Evolutionary conservation across 1,140 invertebrate species (phyloP), one percentile per base, ranked within the genome.

Genomic region (Hirudo medicinalis): DNA sequence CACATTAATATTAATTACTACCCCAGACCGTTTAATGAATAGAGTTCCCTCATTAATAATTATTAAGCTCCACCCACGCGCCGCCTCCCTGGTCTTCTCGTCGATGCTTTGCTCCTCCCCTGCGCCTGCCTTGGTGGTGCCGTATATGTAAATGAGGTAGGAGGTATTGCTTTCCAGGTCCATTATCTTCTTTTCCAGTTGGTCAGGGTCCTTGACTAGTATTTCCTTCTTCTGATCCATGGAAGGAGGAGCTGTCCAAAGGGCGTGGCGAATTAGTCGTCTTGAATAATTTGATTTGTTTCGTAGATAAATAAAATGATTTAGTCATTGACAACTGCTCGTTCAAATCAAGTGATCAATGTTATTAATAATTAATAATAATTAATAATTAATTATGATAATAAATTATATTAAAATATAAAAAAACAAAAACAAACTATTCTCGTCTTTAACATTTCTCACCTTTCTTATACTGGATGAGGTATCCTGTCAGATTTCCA

Each of bases 401-500:
- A 36, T 2, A 36, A 36, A 36, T 36, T 36, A 3, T 6, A 36
- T 36, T 36, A 36, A 36, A 36, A 2, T 3, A 36, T 3, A 36
- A 36, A 36, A 36, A 36, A 17, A 49, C 9, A 49, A 2, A 17
- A 49, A 2, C 9, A 49, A 17, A 8, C 43, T 15, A 17, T 1
- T 49, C 43, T 49, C 43, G 43, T 17, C 43, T 17, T 15, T 49
- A 66, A 25, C 54, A 43, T 36, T 29, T 87, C 86, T 0, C 32
- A 93, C 88, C 74, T 87, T 79, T 85, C 77, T 91, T 87, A 80
- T 91, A 94, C 79, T 89, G 90, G 76, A 96, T 90, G 78, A 88
- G 89, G 80, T 95, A 97, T 15, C 92, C 92, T 0, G 88, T 92
- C 0, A 97, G 81, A 72, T 90, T 86, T 40, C 94, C 94, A 82